Evolutionary conservation across 2,113 vertebrate species (phyloP).

Genomic region (Chaetodon auriga): DNA sequence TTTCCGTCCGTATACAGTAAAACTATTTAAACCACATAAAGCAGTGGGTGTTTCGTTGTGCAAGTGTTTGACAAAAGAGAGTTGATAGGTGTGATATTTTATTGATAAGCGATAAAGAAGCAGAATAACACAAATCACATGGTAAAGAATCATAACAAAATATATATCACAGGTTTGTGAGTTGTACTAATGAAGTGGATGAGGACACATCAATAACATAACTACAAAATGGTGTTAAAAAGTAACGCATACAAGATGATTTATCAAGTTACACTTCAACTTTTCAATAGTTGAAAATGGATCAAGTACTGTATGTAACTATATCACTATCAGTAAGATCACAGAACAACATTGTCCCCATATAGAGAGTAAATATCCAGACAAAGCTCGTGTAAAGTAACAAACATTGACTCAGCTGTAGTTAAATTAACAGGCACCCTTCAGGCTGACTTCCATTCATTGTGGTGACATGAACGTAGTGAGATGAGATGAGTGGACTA

Average conservation of each 20-base stretch:
- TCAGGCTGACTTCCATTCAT: conserved; percentile 68
- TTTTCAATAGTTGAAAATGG: conserved; percentile 74
- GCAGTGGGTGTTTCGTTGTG: not conserved
- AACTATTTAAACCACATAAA: conserved; percentile 52
- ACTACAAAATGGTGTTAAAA: conserved; percentile 76
- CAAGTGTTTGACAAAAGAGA: conserved; percentile 32
- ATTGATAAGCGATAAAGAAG: conserved; percentile 75
- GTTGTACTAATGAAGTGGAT: conserved; percentile 77
- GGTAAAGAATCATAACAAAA: conserved; percentile 76
- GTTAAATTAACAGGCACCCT: conserved; percentile 66
- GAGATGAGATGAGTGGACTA: conserved; percentile 78
- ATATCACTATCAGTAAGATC: conserved; percentile 74
- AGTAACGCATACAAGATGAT: conserved; percentile 70
- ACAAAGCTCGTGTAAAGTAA: conserved; percentile 66
- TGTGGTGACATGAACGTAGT: conserved; percentile 62
- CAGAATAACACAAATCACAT: conserved; percentile 78
- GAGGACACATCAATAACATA: conserved; percentile 75
- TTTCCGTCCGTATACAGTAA: conserved; percentile 65
- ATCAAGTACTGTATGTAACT: conserved; percentile 80
- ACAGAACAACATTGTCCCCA: conserved; percentile 71
- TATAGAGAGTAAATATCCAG: conserved; percentile 74
- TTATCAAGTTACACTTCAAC: conserved; percentile 79
- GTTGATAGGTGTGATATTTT: conserved; percentile 71
- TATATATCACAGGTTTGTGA: conserved; percentile 80
- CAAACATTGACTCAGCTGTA: conserved; percentile 66